A percentile compares a stretch with the other conserved stretches of the same genome.
Evolutionary conservation across 2,113 vertebrate genomes (phyloP).

Genomic region (Orycteropus afer): DNA sequence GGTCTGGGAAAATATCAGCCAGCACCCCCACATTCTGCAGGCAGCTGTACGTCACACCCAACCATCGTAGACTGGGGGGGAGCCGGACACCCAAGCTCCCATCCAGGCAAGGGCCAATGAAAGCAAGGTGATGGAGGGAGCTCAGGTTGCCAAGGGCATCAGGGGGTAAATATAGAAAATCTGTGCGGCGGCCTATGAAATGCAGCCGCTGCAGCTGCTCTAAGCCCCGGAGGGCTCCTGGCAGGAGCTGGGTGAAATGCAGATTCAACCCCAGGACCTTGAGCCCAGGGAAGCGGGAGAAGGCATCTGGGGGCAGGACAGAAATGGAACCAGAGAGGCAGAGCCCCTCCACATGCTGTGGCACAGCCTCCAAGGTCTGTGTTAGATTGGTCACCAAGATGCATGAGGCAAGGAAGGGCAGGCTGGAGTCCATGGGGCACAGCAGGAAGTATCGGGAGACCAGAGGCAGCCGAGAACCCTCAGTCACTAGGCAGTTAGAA

Average conservation of each 20-base stretch:
- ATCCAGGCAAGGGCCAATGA: background rate
- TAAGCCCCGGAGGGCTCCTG: background rate
- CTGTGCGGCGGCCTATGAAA: fast-evolving
- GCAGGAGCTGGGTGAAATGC: background rate
- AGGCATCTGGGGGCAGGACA: background rate
- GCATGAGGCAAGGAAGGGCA: background rate
- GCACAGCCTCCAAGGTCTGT: background rate
- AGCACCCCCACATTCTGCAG: constrained; percentile 2
- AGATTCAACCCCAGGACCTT: background rate
- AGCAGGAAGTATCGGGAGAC: background rate
- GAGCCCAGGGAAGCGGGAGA: constrained; percentile 39
- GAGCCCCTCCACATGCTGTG: background rate
- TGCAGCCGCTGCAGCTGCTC: background rate
- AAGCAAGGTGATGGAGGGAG: constrained; percentile 8
- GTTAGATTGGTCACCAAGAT: background rate
- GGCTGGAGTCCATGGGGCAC: background rate
- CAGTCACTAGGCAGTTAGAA: background rate
- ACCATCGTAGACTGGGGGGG: background rate
- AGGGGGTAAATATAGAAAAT: background rate
- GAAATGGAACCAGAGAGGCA: background rate
- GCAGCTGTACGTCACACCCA: background rate
- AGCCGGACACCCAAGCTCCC: background rate
- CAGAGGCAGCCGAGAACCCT: background rate
- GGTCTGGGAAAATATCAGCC: constrained; percentile 26
- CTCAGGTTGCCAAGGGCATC: constrained; percentile 11